Percentiles rank a stretch among this genome's conserved stretches.
phyloP scores from a whole-genome alignment of 1,140 invertebrate species.

The Drosophila truncata region DNA sequence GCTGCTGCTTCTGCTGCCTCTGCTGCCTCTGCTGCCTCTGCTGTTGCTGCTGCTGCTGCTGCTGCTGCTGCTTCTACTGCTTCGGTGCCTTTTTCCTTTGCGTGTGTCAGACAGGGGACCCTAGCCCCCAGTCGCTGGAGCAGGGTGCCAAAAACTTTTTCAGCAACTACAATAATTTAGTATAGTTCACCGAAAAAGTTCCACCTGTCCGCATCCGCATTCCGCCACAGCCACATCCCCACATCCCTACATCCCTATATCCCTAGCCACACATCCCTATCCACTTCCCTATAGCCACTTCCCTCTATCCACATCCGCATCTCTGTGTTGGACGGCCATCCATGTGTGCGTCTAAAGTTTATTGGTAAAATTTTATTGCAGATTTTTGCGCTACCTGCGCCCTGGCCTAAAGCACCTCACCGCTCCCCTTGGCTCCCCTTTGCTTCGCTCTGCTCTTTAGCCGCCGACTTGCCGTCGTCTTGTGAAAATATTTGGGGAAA shows the following conservation, averaged over 20 bases:
- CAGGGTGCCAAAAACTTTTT: constrained; percentile 54
- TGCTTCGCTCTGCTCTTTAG: background rate
- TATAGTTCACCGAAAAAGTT: constrained; percentile 80
- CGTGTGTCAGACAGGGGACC: constrained; percentile 16
- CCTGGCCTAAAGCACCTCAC: constrained; percentile 1
- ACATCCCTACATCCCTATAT: constrained; percentile 7
- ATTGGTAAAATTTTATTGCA: constrained; percentile 84
- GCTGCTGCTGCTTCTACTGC: background rate
- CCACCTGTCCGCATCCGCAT: constrained; percentile 69
- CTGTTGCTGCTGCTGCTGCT: background rate
- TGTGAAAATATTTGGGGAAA: constrained; percentile 83
- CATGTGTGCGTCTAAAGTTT: constrained; percentile 77
- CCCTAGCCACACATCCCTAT: background rate
- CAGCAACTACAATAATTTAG: constrained; percentile 82
- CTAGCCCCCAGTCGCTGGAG: constrained; percentile 1
- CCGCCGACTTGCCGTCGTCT: constrained; percentile 57
- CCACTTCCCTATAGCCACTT: constrained; percentile 18
- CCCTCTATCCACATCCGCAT: constrained; percentile 25
- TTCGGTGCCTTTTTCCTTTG: constrained; percentile 18
- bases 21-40: background rate
- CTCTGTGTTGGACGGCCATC: constrained; percentile 38
- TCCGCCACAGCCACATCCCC: constrained; percentile 16
- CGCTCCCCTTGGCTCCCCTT: no score
- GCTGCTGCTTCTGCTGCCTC: background rate
- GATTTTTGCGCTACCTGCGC: constrained; percentile 69